These are phyloP conservation scores for Pteropus rufus DNA, from an alignment of 2,797 vertebrate genomes.

Conservation along the genomic window DNA sequence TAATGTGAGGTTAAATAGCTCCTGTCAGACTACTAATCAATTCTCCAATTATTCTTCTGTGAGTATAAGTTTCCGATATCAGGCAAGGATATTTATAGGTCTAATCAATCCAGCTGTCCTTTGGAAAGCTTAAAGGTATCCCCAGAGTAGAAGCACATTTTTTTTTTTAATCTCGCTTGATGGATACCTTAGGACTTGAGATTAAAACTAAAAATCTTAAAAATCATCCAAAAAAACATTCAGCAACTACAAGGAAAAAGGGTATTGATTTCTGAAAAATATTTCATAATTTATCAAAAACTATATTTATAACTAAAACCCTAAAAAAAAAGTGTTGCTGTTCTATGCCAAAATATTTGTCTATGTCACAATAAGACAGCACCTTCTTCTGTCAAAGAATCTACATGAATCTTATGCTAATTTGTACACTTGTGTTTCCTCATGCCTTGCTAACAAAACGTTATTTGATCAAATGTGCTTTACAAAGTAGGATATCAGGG, in stretches of 20 bases:
- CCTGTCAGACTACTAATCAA: neutral
- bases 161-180: neutral
- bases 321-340: neutral
- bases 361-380: neutral
- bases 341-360: neutral
- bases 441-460: neutral
- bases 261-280: neutral
- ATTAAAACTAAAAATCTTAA: neutral
- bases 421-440: neutral
- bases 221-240: neutral
- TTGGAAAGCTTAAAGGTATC: neutral
- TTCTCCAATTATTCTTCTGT: neutral
- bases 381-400: neutral
- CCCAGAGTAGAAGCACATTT: neutral
- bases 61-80: neutral
- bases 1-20: neutral
- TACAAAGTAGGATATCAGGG: neutral
- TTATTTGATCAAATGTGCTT: neutral
- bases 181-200: neutral
- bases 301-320: neutral
- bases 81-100: neutral
- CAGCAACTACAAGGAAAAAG: neutral
- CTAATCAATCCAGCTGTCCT: neutral
- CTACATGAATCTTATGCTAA: neutral
- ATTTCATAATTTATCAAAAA: neutral